Evolutionary conservation across 35 echinoderm and acorn worm genomes (phyloP), one percentile per base, ranked within the genome.

Genomic region (Ophiothrix spiculata): DNA sequence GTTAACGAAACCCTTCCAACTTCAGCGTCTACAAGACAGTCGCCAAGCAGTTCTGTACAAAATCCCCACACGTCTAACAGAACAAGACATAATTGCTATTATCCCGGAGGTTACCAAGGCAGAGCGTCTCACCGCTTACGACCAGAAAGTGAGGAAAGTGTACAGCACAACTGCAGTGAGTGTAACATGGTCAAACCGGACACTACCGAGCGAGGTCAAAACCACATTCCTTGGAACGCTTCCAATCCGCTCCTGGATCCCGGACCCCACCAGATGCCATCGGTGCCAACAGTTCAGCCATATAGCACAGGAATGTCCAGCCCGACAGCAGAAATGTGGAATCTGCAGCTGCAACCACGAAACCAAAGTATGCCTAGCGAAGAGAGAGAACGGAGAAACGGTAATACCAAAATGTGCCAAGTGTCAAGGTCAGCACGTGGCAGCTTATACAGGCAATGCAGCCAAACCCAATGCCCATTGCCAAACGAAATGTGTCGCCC

Each of bases 91-190:
- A 35, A 78, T 78, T 1, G 33, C 32, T 34, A 78, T n/a, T n/a
- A n/a, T n/a, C n/a, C 76, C 76, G 36, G 76, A 78, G 37, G 76
- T 78, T 34, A 78, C 76, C 12, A 78, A 35, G 13, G 76, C 76
- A 15, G 76, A 78, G 76, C 33, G 76, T 37, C 37, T 35, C 12
- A 78, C 76, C 16, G 13, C 2, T 4, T 78, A 37, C 76, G 76
- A 78, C 76, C 76, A 4, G 31, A 78, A 78, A 6, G 25, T 15
- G 17, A 11, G 76, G 1, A 78, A 11, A 35, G 31, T 3, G 36
- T 35, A 37, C 33, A 35, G 33, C 33, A 78, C 76, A 25, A 35
- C 33, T 21, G 32, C 76, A 4, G 36, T 78, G 76, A 11, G 37
- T 15, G 33, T 78, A 10, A 78, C 76, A 78, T 78, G 76, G 76